Conservation (phyloP, 2,797 vertebrate species). For the Morelia viridis region DNA sequence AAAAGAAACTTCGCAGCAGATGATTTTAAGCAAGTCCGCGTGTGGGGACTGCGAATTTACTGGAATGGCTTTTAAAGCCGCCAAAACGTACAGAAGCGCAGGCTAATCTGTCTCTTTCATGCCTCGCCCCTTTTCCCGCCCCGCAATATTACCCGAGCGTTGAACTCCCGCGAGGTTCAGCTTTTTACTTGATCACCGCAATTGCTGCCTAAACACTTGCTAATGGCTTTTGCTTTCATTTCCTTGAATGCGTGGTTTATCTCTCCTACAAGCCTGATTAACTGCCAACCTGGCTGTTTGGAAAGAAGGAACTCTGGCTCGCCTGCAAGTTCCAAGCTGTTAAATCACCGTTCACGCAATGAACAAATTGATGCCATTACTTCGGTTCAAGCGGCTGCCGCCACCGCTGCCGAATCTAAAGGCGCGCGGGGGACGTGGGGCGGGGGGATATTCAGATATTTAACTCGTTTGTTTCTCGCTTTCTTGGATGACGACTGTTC, state of each 20-base stretch:
- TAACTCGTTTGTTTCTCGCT: constrained; percentile 8
- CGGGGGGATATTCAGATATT: too few species aligned
- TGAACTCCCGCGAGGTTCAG: constrained; percentile 11
- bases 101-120: background rate
- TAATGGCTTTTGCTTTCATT: constrained; percentile 38
- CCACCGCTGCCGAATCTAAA: background rate
- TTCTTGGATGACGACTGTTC: constrained; percentile 33
- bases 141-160: background rate
- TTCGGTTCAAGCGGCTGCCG: constrained; percentile 6
- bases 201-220: constrained; percentile 35
- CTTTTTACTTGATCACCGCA: constrained; percentile 4
- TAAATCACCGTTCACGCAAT: constrained; percentile 18
- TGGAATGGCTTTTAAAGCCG: constrained; percentile 30
- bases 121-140: too few species aligned
- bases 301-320: background rate
- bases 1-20: background rate
- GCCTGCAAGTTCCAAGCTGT: background rate
- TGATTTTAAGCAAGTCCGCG: too few species aligned
- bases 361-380: background rate
- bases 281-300: constrained; percentile 7
- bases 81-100: constrained; percentile 22
- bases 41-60: constrained; percentile 39
- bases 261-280: constrained; percentile 21
- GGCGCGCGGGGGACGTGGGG: background rate
- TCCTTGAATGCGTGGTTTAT: constrained; percentile 29